Evolutionary conservation across 2,888 invertebrate genomes (phyloP), one percentile per base, ranked within the genome.

Genomic region (Pimpla rufipes): DNA sequence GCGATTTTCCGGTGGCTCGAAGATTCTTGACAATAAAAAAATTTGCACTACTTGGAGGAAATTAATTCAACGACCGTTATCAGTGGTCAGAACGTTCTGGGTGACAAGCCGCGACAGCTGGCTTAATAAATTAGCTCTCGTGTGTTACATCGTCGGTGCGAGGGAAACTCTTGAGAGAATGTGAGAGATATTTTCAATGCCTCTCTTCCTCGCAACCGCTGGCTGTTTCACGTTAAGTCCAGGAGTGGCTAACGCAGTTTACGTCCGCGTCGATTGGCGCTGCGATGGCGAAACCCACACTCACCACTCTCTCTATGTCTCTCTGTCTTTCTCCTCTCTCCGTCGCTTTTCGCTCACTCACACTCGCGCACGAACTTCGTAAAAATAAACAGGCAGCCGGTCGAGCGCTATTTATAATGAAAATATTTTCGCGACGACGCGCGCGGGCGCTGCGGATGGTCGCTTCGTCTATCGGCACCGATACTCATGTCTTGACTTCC

Each of bases 371-470:
- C 50, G 37, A 74, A 80, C 81, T 80, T 79, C 75, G 88, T 90
- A 90, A 90, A 91, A 89, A 90, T 90, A 89, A 89, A 89, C 89
- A 87, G 86, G 85, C 88, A 85, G 87, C 84, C 85, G 86, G 85
- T 86, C 87, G 83, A 75, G 86, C 79, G 89, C 90, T 92, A 92
- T 92, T 92, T 92, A 91, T 92, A 92, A 91, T 90, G 90, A 89
- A 91, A 91, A 91, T 91, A 92, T 92, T 92, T 92, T 90, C 88
- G 88, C 88, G 88, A 85, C 88, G 87, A 11, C 73, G 73, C 40
- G 55, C 57, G 76, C 45, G 50, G 29, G 3, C 67, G 73, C 50
- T 77, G 86, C 87, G 89, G 86, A 79, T 67, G 86, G 88, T 86
- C 87, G 88, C 85, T 88, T 85, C 85, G 84, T 86, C 85, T 86